These are phyloP conservation scores for Salminus brasiliensis DNA, from an alignment of 2,113 vertebrate genomes.

Conservation along the genomic window DNA sequence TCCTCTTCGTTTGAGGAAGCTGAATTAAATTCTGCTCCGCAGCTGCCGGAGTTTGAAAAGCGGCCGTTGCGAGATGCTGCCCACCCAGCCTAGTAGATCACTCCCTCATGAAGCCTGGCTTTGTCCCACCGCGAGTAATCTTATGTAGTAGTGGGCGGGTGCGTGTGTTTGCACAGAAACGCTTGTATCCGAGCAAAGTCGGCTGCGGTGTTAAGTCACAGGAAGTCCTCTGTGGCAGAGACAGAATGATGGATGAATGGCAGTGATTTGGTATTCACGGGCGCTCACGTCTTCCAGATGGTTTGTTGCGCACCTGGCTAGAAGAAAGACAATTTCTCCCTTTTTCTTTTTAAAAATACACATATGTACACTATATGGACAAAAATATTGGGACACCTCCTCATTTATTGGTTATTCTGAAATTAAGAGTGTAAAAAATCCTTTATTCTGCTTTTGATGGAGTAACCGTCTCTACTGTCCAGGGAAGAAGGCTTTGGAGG, in stretches of 20 bases:
- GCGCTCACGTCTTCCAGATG: neutral
- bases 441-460: too few relatives aligned
- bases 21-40: constrained; percentile 49
- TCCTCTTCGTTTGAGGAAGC: constrained; percentile 18
- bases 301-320: neutral
- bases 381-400: too few relatives aligned
- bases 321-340: too few relatives aligned
- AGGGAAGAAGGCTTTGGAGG: too few relatives aligned
- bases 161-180: constrained; percentile 42
- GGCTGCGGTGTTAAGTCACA: constrained; percentile 7
- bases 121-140: constrained; percentile 44
- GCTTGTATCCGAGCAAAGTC: constrained; percentile 15
- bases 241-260: constrained; percentile 23
- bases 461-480: too few relatives aligned
- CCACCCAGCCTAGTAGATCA: constrained; percentile 37
- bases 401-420: too few relatives aligned
- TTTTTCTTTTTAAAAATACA: too few relatives aligned
- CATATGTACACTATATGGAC: too few relatives aligned
- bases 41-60: constrained; percentile 38
- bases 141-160: constrained; percentile 42
- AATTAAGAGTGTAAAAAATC: too few relatives aligned
- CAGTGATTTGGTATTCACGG: constrained; percentile 23
- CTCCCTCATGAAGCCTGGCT: constrained; percentile 41
- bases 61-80: constrained; percentile 43
- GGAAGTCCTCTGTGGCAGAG: constrained; percentile 7